Conservation (phyloP, 2,797 vertebrate species). For the Chelon labrosus region DNA sequence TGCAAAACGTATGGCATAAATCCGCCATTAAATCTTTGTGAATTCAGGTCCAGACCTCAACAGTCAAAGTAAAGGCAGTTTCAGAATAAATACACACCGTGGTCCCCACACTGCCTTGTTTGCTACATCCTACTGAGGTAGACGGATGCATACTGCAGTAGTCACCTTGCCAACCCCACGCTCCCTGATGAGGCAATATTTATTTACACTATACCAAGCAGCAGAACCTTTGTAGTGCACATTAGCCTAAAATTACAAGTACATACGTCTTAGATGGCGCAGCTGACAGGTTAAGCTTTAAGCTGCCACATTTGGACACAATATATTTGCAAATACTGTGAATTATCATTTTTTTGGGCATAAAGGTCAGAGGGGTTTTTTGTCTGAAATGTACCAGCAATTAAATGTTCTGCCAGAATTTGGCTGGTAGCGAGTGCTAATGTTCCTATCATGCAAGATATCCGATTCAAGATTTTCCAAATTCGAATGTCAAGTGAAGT, state of each 20-base stretch:
- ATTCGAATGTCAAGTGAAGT: neutral
- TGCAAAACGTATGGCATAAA: constrained; percentile 56
- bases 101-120: constrained; percentile 58
- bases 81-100: constrained; percentile 60
- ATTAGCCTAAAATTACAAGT: constrained; percentile 42
- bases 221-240: constrained; percentile 71
- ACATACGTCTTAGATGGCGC: constrained; percentile 38
- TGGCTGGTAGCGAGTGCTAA: no score
- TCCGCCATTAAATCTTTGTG: constrained; percentile 1
- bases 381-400: no score
- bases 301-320: constrained; percentile 29
- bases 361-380: neutral
- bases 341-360: constrained; percentile 12
- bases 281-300: constrained; percentile 35
- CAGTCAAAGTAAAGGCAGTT: constrained; percentile 81
- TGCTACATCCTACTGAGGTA: constrained; percentile 80
- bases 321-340: constrained; percentile 35
- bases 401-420: no score
- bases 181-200: constrained; percentile 77
- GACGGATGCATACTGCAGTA: constrained; percentile 69
- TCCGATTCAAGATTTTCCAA: neutral
- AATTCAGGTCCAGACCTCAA: constrained; percentile 49
- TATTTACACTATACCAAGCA: constrained; percentile 66
- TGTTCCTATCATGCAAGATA: no score
- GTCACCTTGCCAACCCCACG: constrained; percentile 61